Evolutionary conservation across 2,888 invertebrate species (phyloP).

Genomic region (Melanotus villosus): DNA sequence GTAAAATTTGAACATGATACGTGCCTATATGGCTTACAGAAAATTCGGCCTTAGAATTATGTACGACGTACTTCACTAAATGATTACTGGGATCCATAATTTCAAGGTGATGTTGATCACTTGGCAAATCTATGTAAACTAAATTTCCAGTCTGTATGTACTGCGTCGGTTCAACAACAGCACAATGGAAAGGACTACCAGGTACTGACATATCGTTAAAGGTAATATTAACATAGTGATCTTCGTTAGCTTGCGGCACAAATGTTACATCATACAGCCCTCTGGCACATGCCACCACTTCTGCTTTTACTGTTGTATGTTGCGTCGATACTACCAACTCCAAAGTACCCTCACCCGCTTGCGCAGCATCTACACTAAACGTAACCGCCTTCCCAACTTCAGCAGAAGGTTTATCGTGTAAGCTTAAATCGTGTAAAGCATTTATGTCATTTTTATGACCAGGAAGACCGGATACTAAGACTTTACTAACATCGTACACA

Average conservation of each 20-base stretch:
- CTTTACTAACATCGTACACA: constrained; percentile 92
- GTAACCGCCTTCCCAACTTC: constrained; percentile 90
- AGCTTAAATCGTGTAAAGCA: constrained; percentile 63
- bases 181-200: constrained; percentile 91
- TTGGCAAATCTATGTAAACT: constrained; percentile 76
- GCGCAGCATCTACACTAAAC: constrained; percentile 94
- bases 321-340: constrained; percentile 93
- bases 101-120: constrained; percentile 76
- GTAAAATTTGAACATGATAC: constrained; percentile 58
- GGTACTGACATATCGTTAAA: constrained; percentile 94
- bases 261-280: constrained; percentile 95
- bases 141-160: constrained; percentile 78
- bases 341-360: constrained; percentile 94
- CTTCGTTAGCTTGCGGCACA: constrained; percentile 89
- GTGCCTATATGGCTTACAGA: constrained; percentile 75
- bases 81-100: constrained; percentile 77
- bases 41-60: constrained; percentile 66
- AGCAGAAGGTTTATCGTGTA: constrained; percentile 67
- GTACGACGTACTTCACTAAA: constrained; percentile 65
- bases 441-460: constrained; percentile 62
- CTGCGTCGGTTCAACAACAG: constrained; percentile 77
- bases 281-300: constrained; percentile 90
- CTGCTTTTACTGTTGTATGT: constrained; percentile 86
- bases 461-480: constrained; percentile 77
- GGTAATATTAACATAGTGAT: constrained; percentile 93